A percentile compares a stretch with the other conserved stretches of the same genome.
phyloP scores from a whole-genome alignment of 2,113 vertebrate genomes.

The Morone chrysops region DNA sequence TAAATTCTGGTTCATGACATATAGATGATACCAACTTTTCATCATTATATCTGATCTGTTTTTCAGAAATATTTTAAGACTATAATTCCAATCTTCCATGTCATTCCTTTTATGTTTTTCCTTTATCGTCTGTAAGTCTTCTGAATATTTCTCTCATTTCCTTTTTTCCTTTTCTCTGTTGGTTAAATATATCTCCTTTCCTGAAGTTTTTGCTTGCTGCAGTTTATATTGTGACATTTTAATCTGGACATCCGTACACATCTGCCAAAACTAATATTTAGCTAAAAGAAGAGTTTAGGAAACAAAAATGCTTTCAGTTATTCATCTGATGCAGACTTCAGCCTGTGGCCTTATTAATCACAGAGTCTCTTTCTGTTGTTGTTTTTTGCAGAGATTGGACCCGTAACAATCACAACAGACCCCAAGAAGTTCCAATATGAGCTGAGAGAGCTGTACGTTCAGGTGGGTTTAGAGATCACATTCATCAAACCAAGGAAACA shows the following conservation, averaged over 20 bases:
- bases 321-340: constrained; percentile 43
- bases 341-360: constrained; percentile 48
- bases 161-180: constrained; percentile 14
- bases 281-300: constrained; percentile 44
- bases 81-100: not conserved
- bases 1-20: not conserved
- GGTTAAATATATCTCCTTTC: constrained; percentile 50
- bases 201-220: constrained; percentile 41
- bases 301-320: constrained; percentile 55
- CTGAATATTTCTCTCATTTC: constrained; percentile 23
- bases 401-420: constrained; percentile 98
- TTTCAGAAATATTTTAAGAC: constrained; percentile 9
- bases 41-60: not conserved
- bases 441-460: constrained; percentile 96
- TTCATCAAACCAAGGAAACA: constrained; percentile 12
- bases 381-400: constrained; percentile 92
- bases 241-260: constrained; percentile 55
- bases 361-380: constrained; percentile 48
- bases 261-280: constrained; percentile 76
- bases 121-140: not conserved
- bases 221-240: constrained; percentile 68
- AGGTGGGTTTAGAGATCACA: constrained; percentile 85
- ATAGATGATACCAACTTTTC: not conserved
- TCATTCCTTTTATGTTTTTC: constrained; percentile 14
- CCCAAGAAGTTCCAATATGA: constrained; percentile 98